Evolutionary conservation across 2,113 vertebrate species (phyloP).

Genomic region (Petaurus breviceps): DNA sequence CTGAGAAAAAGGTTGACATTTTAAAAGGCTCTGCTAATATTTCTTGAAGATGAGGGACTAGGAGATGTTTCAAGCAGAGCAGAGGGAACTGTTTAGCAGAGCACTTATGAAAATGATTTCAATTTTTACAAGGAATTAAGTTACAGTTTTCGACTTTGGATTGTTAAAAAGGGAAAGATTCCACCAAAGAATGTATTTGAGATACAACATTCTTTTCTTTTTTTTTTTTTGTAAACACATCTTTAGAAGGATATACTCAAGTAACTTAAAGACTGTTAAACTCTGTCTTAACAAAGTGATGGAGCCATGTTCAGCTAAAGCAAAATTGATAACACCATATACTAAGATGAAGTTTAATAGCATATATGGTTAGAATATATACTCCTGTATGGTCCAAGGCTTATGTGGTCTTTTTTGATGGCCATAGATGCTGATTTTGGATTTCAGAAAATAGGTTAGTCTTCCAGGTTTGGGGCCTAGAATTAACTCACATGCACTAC

Average conservation of each 20-base stretch:
- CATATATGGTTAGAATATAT: constrained; percentile 66
- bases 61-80: constrained; percentile 25
- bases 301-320: constrained; percentile 54
- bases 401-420: constrained; percentile 72
- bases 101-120: constrained; percentile 68
- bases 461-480: constrained; percentile 58
- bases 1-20: constrained; percentile 26
- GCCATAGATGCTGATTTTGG: constrained; percentile 49
- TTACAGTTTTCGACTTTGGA: constrained; percentile 64
- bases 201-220: constrained; percentile 68
- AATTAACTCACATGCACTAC: constrained; percentile 62
- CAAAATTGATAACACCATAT: constrained; percentile 56
- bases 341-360: constrained; percentile 65
- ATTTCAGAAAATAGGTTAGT: constrained; percentile 69
- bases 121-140: constrained; percentile 65
- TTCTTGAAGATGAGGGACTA: constrained; percentile 37
- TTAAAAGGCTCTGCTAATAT: constrained; percentile 30
- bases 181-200: constrained; percentile 68
- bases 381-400: constrained; percentile 72
- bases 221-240: constrained; percentile 61
- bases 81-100: constrained; percentile 71
- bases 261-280: constrained; percentile 68
- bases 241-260: constrained; percentile 64
- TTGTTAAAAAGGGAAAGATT: constrained; percentile 72
- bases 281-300: constrained; percentile 69